Evolutionary conservation across 2,113 vertebrate species (phyloP).

Genomic region (Sinocyclocheilus rhinocerous): DNA sequence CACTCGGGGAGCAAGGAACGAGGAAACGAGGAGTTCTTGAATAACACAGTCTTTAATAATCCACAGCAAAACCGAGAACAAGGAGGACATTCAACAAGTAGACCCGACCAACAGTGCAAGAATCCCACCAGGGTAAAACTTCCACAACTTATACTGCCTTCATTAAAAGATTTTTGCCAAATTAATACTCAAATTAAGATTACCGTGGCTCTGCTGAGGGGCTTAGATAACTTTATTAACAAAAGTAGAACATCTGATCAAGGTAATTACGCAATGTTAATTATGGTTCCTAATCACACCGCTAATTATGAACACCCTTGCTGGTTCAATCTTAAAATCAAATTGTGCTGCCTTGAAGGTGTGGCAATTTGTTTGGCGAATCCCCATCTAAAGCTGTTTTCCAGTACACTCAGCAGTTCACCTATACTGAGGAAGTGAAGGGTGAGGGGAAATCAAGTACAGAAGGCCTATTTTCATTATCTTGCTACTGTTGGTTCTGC

Average conservation of each 20-base stretch:
- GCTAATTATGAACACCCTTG: constrained; percentile 66
- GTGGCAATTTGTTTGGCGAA: constrained; percentile 50
- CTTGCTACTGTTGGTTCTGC: constrained; percentile 62
- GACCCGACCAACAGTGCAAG: no score
- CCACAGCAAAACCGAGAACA: no score
- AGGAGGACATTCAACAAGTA: no score
- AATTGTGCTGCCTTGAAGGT: constrained; percentile 54
- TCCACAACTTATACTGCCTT: not conserved
- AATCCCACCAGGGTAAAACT: no score
- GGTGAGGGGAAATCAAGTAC: constrained; percentile 63
- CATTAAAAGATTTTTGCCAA: constrained; percentile 49
- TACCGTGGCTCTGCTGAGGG: constrained; percentile 39
- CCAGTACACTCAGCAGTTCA: constrained; percentile 54
- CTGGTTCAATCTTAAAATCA: constrained; percentile 53
- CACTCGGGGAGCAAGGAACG: no score
- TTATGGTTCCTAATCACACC: constrained; percentile 65
- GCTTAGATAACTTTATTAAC: constrained; percentile 54
- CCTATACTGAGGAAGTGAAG: constrained; percentile 63
- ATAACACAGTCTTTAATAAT: no score
- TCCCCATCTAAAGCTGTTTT: constrained; percentile 50
- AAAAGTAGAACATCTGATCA: constrained; percentile 63
- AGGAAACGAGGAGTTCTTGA: no score
- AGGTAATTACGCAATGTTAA: constrained; percentile 71
- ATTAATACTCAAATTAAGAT: constrained; percentile 55
- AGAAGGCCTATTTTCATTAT: constrained; percentile 70